phyloP scores from a whole-genome alignment of 1,140 invertebrate species.

The Leptoteleia sp. region DNA sequence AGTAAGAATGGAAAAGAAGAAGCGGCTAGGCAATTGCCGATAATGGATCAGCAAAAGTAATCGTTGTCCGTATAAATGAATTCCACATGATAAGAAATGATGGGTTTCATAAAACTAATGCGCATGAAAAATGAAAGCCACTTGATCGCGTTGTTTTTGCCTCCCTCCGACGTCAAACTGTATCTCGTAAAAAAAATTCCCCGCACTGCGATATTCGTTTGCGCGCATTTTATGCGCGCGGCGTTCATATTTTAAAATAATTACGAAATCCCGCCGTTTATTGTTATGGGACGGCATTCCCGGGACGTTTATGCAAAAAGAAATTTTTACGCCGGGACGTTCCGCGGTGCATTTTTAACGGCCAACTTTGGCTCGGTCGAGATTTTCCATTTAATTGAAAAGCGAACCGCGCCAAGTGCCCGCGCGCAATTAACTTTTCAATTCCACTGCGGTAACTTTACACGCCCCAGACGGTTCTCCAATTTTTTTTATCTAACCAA shows the following conservation, averaged over 20 bases:
- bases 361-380: background rate
- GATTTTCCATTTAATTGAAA: slow-evolving; percentile 27
- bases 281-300: slow-evolving; percentile 39
- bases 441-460: slow-evolving; percentile 9
- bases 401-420: background rate
- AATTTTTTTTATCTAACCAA: too few species aligned
- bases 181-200: slow-evolving; percentile 26
- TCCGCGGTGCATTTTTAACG: slow-evolving; percentile 15
- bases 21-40: slow-evolving; percentile 14
- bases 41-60: slow-evolving; percentile 41
- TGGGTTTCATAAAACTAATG: slow-evolving; percentile 19
- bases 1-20: slow-evolving; percentile 11
- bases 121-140: slow-evolving; percentile 28
- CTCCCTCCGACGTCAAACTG: background rate
- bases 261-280: slow-evolving; percentile 32
- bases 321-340: slow-evolving; percentile 20
- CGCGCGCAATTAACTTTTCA: slow-evolving; percentile 1
- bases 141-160: slow-evolving; percentile 29
- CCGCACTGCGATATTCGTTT: slow-evolving; percentile 32
- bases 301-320: slow-evolving; percentile 27
- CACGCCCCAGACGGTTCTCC: too few species aligned
- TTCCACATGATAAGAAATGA: slow-evolving; percentile 28
- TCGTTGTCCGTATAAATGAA: slow-evolving; percentile 38
- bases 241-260: slow-evolving; percentile 36
- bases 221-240: slow-evolving; percentile 27